These are phyloP conservation scores for Autographa pulchrina DNA, from an alignment of 2,888 invertebrate species.

Conservation along the genomic window DNA sequence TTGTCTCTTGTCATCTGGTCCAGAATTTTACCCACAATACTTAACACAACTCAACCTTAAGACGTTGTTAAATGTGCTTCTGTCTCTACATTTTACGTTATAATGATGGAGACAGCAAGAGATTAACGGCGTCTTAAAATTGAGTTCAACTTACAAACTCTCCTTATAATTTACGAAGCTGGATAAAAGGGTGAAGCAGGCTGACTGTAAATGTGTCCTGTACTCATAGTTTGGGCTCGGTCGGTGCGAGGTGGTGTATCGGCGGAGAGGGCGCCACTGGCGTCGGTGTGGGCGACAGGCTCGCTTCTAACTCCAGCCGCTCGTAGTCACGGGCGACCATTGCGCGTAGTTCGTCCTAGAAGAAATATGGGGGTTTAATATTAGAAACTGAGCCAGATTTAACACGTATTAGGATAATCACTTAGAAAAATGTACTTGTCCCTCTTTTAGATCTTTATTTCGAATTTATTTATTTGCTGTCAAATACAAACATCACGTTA, in stretches of 20 bases:
- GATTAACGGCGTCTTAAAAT: no score
- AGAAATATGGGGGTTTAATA: slow-evolving; percentile 23
- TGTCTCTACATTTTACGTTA: no score
- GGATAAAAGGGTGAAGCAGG: slow-evolving; percentile 40
- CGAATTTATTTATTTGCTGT: no score
- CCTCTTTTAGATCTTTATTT: no score
- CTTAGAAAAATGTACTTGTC: no score
- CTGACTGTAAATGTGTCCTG: slow-evolving; percentile 19
- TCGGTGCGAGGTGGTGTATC: slow-evolving; percentile 33
- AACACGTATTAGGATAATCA: no score
- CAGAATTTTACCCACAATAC: neutral
- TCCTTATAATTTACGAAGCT: neutral
- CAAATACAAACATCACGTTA: no score
- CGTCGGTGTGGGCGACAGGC: slow-evolving; percentile 53
- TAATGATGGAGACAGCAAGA: no score
- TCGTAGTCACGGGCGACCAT: slow-evolving; percentile 89
- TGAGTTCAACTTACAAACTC: neutral
- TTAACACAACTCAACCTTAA: no score
- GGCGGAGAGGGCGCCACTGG: slow-evolving; percentile 22
- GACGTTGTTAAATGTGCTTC: no score
- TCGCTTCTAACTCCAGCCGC: slow-evolving; percentile 81
- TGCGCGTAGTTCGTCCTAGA: slow-evolving; percentile 90
- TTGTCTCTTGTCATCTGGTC: neutral
- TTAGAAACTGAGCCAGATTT: no score
- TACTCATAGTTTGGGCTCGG: slow-evolving; percentile 70